Evolutionary conservation across 2,797 vertebrate genomes (phyloP).

Genomic region (Hybognathus amarus): DNA sequence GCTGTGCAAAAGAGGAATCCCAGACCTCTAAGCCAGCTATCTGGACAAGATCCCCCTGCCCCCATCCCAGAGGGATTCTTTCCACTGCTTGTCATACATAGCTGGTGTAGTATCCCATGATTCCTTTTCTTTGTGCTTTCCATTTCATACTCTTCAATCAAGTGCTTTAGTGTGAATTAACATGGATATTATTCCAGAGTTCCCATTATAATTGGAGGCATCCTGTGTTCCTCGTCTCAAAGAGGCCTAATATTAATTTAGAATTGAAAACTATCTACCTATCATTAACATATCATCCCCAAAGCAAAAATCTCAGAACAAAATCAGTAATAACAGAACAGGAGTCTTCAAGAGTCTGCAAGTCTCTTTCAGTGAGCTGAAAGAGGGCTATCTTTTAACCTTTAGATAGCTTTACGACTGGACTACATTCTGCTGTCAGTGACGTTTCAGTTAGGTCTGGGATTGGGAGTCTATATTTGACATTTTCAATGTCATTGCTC

Average conservation of each 20-base stretch:
- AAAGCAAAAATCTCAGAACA: neutral
- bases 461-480: neutral
- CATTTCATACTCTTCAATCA: neutral
- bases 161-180: neutral
- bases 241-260: neutral
- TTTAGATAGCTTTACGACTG: neutral
- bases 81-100: slow-evolving; percentile 65
- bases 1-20: slow-evolving; percentile 47
- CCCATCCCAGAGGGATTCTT: slow-evolving; percentile 61
- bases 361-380: neutral
- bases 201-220: neutral
- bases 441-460: neutral
- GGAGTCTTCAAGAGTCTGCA: no score
- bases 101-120: slow-evolving; percentile 28
- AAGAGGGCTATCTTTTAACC: neutral
- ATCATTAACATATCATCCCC: neutral
- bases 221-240: neutral
- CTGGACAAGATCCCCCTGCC: slow-evolving; percentile 17
- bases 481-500: neutral
- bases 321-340: no score
- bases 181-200: neutral
- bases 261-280: no score
- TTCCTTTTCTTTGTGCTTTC: neutral
- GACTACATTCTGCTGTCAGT: neutral
- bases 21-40: slow-evolving; percentile 12